phyloP scores from a whole-genome alignment of 2,797 vertebrate species.

The Delichon dasypus region DNA sequence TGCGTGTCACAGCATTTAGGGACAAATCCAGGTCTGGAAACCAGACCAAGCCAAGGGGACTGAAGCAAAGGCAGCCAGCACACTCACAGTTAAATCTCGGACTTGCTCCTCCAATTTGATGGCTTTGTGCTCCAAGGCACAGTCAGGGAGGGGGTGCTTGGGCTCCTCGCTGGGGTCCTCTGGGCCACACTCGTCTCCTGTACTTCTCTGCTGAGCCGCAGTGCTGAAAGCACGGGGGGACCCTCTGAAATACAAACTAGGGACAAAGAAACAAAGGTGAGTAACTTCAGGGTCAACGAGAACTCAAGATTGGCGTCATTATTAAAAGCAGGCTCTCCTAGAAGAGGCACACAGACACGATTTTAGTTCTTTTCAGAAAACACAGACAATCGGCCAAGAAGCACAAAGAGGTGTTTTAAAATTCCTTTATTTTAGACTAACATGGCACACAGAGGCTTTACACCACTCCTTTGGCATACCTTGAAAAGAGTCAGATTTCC shows the following conservation, averaged over 20 bases:
- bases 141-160: conserved; percentile 69
- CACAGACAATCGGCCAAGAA: not conserved
- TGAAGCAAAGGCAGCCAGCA: not conserved
- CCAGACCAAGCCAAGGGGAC: not conserved
- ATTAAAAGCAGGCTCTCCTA: not conserved
- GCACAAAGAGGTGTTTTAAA: not conserved
- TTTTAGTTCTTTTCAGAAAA: not conserved
- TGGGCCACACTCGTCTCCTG: conserved; percentile 79
- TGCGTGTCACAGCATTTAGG: not conserved
- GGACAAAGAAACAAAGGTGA: not conserved
- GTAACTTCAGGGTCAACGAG: not conserved
- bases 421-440: not conserved
- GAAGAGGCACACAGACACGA: not conserved
- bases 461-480: not conserved
- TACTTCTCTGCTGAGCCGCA: conserved; percentile 77
- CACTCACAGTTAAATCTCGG: conserved; percentile 80
- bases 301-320: not conserved
- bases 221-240: conserved; percentile 74
- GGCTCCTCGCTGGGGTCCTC: conserved; percentile 75
- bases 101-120: conserved; percentile 83
- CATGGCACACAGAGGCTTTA: not conserved
- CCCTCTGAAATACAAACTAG: conserved; percentile 64
- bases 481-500: not conserved
- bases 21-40: not conserved
- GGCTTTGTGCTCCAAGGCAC: conserved; percentile 77